phyloP scores from a whole-genome alignment of 2,888 invertebrate genomes.

The Leptopilina myrica region DNA sequence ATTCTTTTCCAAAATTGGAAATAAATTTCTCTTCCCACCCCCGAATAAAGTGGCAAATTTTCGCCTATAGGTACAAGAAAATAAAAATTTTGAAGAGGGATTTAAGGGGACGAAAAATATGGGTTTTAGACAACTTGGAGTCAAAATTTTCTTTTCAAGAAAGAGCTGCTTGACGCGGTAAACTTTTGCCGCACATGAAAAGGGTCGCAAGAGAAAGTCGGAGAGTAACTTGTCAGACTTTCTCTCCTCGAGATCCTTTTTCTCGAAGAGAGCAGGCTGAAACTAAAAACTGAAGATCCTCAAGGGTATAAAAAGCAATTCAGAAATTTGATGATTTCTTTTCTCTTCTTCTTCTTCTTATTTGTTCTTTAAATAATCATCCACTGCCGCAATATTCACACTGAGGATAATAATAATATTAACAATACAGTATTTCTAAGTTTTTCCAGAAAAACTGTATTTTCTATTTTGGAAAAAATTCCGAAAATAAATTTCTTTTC shows the following conservation, averaged over 20 bases:
- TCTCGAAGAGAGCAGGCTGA: constrained; percentile 15
- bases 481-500: too few relatives aligned
- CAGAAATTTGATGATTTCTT: constrained; percentile 48
- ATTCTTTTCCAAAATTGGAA: too few relatives aligned
- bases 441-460: too few relatives aligned
- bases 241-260: constrained; percentile 28
- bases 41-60: too few relatives aligned
- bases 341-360: constrained; percentile 62
- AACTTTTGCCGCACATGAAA: neutral
- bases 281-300: constrained; percentile 17
- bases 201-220: constrained; percentile 29
- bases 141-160: neutral
- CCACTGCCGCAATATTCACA: constrained; percentile 71
- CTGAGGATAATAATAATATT: constrained; percentile 54
- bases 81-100: too few relatives aligned
- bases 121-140: neutral
- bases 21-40: too few relatives aligned
- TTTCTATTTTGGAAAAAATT: too few relatives aligned
- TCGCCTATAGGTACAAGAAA: too few relatives aligned
- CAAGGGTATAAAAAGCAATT: constrained; percentile 26
- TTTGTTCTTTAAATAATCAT: constrained; percentile 71
- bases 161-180: neutral
- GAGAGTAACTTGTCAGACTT: constrained; percentile 23
- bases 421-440: too few relatives aligned
- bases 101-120: too few relatives aligned